A percentile compares a stretch with the other conserved stretches of the same genome.
Conservation (phyloP, 2,113 vertebrate genomes). For the Gopherus evgoodei region DNA sequence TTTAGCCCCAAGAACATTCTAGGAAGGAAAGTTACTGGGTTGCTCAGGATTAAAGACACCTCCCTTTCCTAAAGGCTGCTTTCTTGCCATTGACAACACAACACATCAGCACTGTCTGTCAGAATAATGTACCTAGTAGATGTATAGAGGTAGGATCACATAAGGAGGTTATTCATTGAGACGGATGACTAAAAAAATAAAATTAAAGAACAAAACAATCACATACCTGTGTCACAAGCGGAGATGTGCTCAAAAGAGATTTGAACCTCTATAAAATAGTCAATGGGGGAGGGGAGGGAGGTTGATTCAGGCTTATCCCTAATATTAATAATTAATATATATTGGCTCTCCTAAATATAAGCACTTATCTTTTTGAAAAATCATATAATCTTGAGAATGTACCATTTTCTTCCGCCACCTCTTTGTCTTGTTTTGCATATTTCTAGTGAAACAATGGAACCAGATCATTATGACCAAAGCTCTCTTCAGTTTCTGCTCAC, state of each 20-base stretch:
- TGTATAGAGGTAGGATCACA: background rate
- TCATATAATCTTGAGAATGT: background rate
- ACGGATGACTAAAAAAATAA: background rate
- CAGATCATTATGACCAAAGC: slow-evolving; percentile 22
- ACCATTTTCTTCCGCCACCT: background rate
- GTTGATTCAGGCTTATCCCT: slow-evolving; percentile 12
- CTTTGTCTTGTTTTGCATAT: background rate
- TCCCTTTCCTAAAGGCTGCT: background rate
- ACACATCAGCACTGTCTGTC: background rate
- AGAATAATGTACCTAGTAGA: background rate
- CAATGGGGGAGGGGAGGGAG: background rate
- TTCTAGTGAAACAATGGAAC: background rate
- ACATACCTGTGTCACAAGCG: background rate
- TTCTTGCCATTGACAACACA: background rate
- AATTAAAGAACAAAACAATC: too few species aligned
- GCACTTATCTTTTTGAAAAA: background rate
- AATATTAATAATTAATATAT: rapidly evolving
- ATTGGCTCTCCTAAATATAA: background rate
- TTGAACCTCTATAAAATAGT: slow-evolving; percentile 26
- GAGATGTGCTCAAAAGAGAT: background rate
- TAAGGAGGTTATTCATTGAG: background rate
- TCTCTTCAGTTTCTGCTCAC: slow-evolving; percentile 10
- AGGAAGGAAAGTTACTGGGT: background rate
- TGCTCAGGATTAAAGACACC: background rate
- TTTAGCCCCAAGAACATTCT: background rate